These are phyloP conservation scores for Sebastes nivosus DNA, from an alignment of 2,797 vertebrate genomes.

Conservation along the genomic window DNA sequence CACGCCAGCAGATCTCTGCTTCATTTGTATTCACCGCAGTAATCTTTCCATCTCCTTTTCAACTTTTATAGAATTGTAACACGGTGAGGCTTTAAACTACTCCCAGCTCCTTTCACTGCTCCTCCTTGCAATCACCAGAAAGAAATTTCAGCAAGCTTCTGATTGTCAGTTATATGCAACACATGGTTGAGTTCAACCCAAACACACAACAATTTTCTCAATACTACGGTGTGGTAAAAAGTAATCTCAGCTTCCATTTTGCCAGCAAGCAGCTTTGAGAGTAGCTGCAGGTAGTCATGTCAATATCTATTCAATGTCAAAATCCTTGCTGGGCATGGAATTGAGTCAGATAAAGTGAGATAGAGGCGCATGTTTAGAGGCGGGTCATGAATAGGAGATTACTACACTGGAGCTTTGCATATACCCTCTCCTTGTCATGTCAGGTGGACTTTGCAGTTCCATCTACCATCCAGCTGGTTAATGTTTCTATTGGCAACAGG, in stretches of 20 bases:
- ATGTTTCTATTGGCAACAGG: slow-evolving; percentile 3
- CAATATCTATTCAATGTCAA: slow-evolving; percentile 22
- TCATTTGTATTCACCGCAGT: slow-evolving; percentile 16
- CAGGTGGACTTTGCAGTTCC: background rate
- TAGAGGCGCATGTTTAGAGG: background rate
- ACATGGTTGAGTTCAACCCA: slow-evolving; percentile 8
- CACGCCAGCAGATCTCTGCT: background rate
- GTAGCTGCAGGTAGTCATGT: background rate
- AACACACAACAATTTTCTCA: slow-evolving; percentile 5
- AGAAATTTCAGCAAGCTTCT: slow-evolving; percentile 6
- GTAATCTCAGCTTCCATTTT: background rate
- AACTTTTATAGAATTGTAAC: background rate
- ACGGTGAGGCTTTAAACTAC: background rate
- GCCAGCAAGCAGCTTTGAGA: slow-evolving; percentile 3
- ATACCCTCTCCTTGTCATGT: slow-evolving; percentile 1
- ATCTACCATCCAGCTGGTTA: slow-evolving; percentile 8
- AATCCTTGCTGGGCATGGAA: background rate
- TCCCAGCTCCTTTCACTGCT: background rate
- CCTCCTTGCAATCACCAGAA: background rate
- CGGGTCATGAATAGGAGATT: background rate
- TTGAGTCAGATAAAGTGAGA: slow-evolving; percentile 3
- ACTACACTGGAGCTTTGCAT: slow-evolving; percentile 10
- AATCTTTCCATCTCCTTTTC: slow-evolving; percentile 2
- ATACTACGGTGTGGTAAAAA: background rate
- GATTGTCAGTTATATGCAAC: slow-evolving; percentile 3